Base-by-base conservation (phyloP, 1,140 invertebrate genomes). In the Lysiphlebus fabarum region DNA sequence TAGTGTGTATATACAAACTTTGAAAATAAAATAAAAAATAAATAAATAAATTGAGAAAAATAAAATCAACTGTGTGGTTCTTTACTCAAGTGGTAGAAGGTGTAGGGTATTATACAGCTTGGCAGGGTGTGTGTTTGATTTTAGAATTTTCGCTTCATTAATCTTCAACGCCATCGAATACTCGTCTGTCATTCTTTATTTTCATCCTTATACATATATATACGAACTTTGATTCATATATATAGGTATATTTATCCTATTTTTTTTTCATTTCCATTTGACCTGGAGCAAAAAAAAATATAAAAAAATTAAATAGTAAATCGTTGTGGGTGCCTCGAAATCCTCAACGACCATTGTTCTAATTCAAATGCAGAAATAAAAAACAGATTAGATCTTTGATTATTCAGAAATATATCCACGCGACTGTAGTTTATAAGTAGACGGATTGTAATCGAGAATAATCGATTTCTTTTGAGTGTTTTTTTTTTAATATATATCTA, bases 91-190 rank as follows among this genome's bases (percentile, higher is more conserved):
- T 26, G 17, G 17, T 26, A 43, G 59, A 65, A 60, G 67, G 68
- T 70, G 69, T 70, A 67, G 65, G 62, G 64, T 63, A 56, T 64
- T 64, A 65, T 26, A 26, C 4, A 26, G 17, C 17, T 26, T 4
- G 17, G 17, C 65, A 66, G 63, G 62, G 68, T 58, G 69, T 66
- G 48, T 34, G 33, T 58, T 70, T 65, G 65, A 71, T 71, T 70
- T 70, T 70, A 70, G 70, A 71, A 67, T 72, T 71, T 70, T 68
- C 67, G 65, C 45, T 62, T 68, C 70, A 71, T 72, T 72, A 71
- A 72, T 72, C 70, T 71, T 67, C 44, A 47, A 70, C 65, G 67
- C 66, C 67, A 69, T 64, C 61, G 66, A 68, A 65, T 61, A 55
- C 64, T 50, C 48, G 33, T 50, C 33, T 12, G 26, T 50, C 33